Evolutionary conservation across 1,140 invertebrate species (phyloP).

Genomic region (Bombus soroeensis): DNA sequence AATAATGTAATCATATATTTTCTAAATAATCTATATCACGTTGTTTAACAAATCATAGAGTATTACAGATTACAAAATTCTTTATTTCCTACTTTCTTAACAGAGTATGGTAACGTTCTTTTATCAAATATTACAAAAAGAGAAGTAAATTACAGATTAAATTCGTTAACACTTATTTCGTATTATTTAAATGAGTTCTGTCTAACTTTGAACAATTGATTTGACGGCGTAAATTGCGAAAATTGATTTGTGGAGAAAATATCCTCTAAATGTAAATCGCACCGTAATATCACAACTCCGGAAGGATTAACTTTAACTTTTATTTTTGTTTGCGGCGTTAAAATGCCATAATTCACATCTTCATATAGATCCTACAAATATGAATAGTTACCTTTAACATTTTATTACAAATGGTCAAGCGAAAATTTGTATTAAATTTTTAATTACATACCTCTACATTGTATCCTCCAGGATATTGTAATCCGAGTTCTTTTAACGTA

Average conservation of each 20-base stretch:
- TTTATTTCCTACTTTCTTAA: conserved; percentile 66
- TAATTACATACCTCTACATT: conserved; percentile 88
- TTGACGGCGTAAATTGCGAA: conserved; percentile 86
- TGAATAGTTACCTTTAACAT: conserved; percentile 7
- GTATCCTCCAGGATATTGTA: conserved; percentile 91
- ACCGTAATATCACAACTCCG: conserved; percentile 93
- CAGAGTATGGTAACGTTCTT: conserved; percentile 61
- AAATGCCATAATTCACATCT: conserved; percentile 91
- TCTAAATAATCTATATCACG: conserved; percentile 4
- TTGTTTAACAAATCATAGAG: not conserved
- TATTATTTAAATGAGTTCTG: conserved; percentile 76
- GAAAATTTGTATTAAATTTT: not conserved
- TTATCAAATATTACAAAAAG: conserved; percentile 35
- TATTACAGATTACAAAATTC: conserved; percentile 57
- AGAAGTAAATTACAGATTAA: conserved; percentile 36
- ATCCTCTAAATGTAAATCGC: conserved; percentile 87
- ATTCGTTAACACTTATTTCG: conserved; percentile 42
- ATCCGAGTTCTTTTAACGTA: conserved; percentile 91
- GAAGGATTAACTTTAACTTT: conserved; percentile 97
- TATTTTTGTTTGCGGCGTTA: conserved; percentile 93
- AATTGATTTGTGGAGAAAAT: conserved; percentile 83
- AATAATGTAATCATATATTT: conserved; percentile 1
- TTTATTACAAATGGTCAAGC: not conserved
- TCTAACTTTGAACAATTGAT: conserved; percentile 84
- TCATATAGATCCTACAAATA: conserved; percentile 91